A percentile compares a stretch with the other conserved stretches of the same genome.
phyloP scores from a whole-genome alignment of 2,797 vertebrate genomes.

The Eulemur mongoz region DNA sequence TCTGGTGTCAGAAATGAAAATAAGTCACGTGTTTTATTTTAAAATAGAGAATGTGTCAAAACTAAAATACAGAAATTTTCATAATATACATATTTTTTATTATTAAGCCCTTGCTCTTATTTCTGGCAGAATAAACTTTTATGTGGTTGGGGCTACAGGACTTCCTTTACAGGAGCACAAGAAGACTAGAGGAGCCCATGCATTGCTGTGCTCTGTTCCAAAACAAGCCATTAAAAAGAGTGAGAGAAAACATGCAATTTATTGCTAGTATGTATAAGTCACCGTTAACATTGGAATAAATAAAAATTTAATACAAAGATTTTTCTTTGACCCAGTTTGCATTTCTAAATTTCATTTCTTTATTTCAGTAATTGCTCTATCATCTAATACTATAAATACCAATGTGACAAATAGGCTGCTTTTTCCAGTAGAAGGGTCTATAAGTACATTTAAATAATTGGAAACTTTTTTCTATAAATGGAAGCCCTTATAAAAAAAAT shows the following conservation, averaged over 20 bases:
- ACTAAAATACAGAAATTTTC: not conserved
- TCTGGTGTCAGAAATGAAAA: constrained; percentile 39
- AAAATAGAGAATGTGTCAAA: constrained; percentile 48
- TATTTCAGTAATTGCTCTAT: not conserved
- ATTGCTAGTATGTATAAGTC: not conserved
- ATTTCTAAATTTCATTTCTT: constrained; percentile 37
- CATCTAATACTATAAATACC: not conserved
- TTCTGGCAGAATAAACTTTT: not conserved
- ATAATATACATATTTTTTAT: not conserved
- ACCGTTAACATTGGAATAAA: not conserved
- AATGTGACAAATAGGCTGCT: not conserved
- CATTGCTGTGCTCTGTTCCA: not conserved
- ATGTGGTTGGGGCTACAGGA: not conserved
- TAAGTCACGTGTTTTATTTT: constrained; percentile 41
- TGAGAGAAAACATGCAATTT: not conserved
- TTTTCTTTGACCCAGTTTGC: not conserved
- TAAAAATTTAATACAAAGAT: not conserved
- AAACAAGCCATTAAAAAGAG: not conserved
- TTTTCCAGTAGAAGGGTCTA: not conserved
- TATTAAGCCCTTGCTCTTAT: not conserved
- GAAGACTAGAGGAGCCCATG: not conserved
- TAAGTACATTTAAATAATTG: constrained; percentile 26
- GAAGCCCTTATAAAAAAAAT: not conserved
- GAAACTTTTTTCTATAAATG: not conserved
- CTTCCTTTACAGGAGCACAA: not conserved